Conservation (phyloP, 2,797 vertebrate species). For the Xenentodon cancila region DNA sequence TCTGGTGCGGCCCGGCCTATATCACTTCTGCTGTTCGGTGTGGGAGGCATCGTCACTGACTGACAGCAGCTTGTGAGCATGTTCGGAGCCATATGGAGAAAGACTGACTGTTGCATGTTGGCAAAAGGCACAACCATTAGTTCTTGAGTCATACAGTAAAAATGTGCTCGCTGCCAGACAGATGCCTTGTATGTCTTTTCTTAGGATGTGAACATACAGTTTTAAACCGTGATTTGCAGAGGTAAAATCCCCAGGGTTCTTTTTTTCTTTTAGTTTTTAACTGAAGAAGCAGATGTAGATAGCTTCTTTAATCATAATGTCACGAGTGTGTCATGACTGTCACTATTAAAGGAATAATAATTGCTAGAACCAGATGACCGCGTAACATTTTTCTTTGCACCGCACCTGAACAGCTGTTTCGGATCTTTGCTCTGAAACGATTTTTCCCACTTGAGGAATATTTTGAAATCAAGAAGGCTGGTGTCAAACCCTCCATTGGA, state of each 20-base stretch:
- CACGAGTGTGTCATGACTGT: background rate
- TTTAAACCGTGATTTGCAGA: conserved; percentile 13
- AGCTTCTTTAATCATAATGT: background rate
- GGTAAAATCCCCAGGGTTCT: too few relatives aligned
- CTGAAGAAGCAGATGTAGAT: background rate
- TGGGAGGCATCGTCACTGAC: conserved; percentile 65
- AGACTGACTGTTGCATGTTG: conserved; percentile 56
- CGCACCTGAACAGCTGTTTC: too few relatives aligned
- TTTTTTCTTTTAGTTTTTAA: background rate
- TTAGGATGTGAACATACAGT: conserved; percentile 6
- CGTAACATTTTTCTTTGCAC: too few relatives aligned
- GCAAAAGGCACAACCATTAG: conserved; percentile 38
- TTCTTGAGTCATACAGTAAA: conserved; percentile 50
- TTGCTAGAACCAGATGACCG: too few relatives aligned
- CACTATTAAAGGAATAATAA: too few relatives aligned
- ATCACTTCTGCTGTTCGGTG: conserved; percentile 59
- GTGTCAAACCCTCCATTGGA: too few relatives aligned
- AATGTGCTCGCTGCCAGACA: conserved; percentile 37
- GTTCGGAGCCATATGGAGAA: conserved; percentile 71
- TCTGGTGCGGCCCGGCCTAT: conserved; percentile 44
- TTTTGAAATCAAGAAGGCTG: too few relatives aligned
- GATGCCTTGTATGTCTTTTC: conserved; percentile 30
- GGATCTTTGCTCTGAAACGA: too few relatives aligned
- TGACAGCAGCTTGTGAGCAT: conserved; percentile 72
- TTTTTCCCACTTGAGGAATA: too few relatives aligned